Evolutionary conservation across 1,140 invertebrate genomes (phyloP), one percentile per base, ranked within the genome.

Genomic region (Centruroides vittatus): DNA sequence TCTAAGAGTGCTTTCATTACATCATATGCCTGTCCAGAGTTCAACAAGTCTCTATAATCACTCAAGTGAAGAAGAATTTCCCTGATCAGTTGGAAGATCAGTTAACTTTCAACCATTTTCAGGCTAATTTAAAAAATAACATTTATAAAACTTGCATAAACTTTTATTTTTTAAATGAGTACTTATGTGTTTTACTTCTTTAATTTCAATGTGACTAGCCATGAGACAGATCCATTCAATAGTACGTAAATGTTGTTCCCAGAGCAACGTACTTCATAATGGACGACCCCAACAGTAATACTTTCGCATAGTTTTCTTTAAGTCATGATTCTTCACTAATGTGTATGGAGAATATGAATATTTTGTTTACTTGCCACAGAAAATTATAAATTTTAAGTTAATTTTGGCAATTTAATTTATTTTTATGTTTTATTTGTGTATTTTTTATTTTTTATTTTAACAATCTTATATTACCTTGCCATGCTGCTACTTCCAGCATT

Each of bases 401-500:
- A n/a, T n/a, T n/a, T n/a, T n/a, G n/a, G n/a, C n/a, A n/a, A n/a
- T n/a, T n/a, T n/a, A n/a, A n/a, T n/a, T n/a, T n/a, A n/a, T n/a
- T n/a, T n/a, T n/a, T n/a, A n/a, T n/a, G n/a, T n/a, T n/a, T n/a
- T n/a, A n/a, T n/a, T n/a, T n/a, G n/a, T n/a, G n/a, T n/a, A n/a
- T n/a, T n/a, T n/a, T n/a, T n/a, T n/a, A n/a, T n/a, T n/a, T n/a
- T 6, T n/a, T 12, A 51, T 35, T n/a, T n/a, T n/a, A n/a, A n/a
- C n/a, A n/a, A n/a, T n/a, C n/a, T n/a, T n/a, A 53, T 23, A 4
- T 7, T 34, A 92, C 89, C 89, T 80, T 93, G 86, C 68, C 84
- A 82, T 48, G 93, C 89, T 57, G 97, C 86, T 74, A 95, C 88
- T 75, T 97, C 93, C 57, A 98, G 76, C 82, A 98, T 93, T 69